phyloP scores from a whole-genome alignment of 2,113 vertebrate genomes.

The Mus musculus region DNA sequence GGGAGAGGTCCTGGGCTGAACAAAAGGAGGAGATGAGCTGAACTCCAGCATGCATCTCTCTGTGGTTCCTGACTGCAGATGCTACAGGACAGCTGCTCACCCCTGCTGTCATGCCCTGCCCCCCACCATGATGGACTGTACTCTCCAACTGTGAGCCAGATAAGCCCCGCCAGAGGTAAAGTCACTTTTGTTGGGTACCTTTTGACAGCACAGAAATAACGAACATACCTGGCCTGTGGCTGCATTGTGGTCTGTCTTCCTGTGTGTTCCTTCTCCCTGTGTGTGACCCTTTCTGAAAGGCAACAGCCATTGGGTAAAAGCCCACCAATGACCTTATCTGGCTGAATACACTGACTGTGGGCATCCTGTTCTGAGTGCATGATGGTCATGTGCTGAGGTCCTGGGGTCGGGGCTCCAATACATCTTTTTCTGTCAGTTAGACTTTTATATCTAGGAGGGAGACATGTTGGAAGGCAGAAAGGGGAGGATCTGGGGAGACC shows the following conservation, averaged over 20 bases:
- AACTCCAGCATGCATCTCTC: not conserved
- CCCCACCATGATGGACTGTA: too few species aligned
- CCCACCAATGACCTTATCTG: not conserved
- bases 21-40: not conserved
- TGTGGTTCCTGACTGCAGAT: not conserved
- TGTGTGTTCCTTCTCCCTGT: not conserved
- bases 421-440: not conserved
- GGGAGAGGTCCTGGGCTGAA: not conserved
- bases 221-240: not conserved
- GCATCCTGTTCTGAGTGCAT: not conserved
- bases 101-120: not conserved
- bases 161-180: not conserved
- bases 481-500: not conserved
- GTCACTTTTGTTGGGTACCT: not conserved
- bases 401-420: not conserved
- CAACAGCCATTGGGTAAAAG: not conserved
- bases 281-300: not conserved
- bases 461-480: fast-evolving
- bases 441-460: not conserved
- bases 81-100: too few species aligned
- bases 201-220: not conserved
- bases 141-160: not conserved
- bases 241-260: not conserved
- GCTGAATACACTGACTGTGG: not conserved
- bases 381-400: too few species aligned